phyloP scores from a whole-genome alignment of 2,888 invertebrate genomes.

The Lagria hirta region DNA sequence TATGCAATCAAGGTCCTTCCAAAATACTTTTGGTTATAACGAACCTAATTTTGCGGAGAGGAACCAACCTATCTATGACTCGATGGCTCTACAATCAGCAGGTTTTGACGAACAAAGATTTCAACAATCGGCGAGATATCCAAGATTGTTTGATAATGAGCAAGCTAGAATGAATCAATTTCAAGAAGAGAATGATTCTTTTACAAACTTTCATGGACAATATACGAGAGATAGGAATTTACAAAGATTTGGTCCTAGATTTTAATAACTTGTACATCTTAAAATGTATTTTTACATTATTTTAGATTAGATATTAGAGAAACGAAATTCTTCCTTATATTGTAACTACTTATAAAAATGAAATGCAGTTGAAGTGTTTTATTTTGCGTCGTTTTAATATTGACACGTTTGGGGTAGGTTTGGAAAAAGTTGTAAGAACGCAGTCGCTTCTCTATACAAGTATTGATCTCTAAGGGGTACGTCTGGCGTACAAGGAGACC shows the following conservation, averaged over 20 bases:
- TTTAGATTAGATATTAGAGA: too few species aligned
- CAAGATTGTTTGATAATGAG: too few species aligned
- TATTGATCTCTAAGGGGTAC: conserved; percentile 24
- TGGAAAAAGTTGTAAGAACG: conserved; percentile 24
- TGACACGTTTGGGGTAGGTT: conserved; percentile 24
- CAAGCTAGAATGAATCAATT: not conserved
- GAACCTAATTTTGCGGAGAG: not conserved
- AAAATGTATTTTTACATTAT: too few species aligned
- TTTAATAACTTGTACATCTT: conserved; percentile 6
- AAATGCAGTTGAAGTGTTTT: too few species aligned
- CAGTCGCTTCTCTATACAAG: conserved; percentile 21
- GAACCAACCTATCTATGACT: not conserved
- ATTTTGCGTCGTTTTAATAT: conserved; percentile 1
- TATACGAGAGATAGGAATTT: conserved; percentile 1
- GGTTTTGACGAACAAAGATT: not conserved
- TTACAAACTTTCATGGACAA: conserved; percentile 3
- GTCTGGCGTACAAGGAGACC: conserved; percentile 26
- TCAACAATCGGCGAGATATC: too few species aligned
- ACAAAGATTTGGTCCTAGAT: conserved; percentile 3
- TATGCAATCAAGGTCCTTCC: too few species aligned
- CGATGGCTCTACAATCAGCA: conserved; percentile 1
- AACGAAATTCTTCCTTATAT: too few species aligned
- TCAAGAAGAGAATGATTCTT: conserved; percentile 1
- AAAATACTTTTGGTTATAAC: too few species aligned
- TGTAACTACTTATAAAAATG: too few species aligned